These are phyloP conservation scores for Neolamprologus cancellatus DNA, from an alignment of 2,113 vertebrate species.

Conservation along the genomic window DNA sequence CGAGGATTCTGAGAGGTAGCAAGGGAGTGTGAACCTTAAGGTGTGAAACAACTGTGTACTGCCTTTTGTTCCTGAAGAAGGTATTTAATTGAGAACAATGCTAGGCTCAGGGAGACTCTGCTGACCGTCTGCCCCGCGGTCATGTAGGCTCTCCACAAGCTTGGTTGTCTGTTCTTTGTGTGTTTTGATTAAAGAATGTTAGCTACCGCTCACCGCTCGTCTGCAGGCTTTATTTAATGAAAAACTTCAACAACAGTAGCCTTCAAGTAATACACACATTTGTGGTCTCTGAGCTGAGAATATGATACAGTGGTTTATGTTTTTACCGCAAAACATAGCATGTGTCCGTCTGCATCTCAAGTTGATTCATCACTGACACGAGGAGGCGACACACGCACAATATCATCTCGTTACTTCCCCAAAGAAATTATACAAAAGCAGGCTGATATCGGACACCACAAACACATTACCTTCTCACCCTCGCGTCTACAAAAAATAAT, in stretches of 20 bases:
- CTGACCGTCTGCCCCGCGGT: neutral
- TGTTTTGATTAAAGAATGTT: neutral
- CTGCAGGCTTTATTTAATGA: neutral
- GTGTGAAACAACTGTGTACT: neutral
- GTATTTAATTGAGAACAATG: fast-evolving
- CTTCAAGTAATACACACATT: neutral
- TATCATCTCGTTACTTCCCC: neutral
- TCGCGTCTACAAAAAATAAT: fast-evolving
- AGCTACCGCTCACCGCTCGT: neutral
- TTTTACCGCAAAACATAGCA: neutral
- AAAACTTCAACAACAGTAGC: neutral
- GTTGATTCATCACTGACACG: fast-evolving
- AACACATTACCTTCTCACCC: neutral
- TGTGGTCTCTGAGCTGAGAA: neutral
- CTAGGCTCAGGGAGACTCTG: neutral
- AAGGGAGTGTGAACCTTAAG: neutral
- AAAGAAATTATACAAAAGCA: neutral
- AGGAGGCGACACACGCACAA: neutral
- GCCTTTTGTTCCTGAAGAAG: neutral
- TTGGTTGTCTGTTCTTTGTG: neutral
- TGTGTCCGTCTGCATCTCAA: neutral
- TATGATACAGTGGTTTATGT: neutral
- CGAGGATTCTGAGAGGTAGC: neutral
- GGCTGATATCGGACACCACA: neutral
- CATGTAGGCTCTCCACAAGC: neutral